A percentile compares a stretch with the other conserved stretches of the same genome.
phyloP scores from a whole-genome alignment of 2,113 vertebrate genomes.

The Jacana jacana region DNA sequence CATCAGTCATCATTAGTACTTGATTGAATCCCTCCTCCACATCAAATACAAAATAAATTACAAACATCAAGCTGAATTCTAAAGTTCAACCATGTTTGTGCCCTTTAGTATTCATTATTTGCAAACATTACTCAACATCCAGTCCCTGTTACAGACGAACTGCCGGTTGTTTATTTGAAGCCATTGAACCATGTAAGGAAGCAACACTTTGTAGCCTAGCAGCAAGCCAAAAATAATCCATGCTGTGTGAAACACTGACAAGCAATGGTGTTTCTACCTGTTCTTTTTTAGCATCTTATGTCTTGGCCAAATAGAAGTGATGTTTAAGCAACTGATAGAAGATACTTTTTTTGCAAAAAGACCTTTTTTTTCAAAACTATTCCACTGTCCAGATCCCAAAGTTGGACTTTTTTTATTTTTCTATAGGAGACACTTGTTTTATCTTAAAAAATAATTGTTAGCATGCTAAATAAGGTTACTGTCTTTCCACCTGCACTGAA shows the following conservation, averaged over 20 bases:
- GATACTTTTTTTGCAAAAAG: background rate
- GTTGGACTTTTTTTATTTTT: background rate
- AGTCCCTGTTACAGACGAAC: background rate
- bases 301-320: background rate
- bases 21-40: background rate
- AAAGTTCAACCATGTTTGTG: background rate
- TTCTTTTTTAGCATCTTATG: background rate
- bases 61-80: background rate
- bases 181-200: background rate
- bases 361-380: fast-evolving
- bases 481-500: background rate
- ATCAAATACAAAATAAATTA: background rate
- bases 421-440: fast-evolving
- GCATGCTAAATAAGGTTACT: background rate
- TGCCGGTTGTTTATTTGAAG: background rate
- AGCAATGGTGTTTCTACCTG: background rate
- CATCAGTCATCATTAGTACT: background rate
- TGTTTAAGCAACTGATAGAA: background rate
- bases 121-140: slow-evolving; percentile 39
- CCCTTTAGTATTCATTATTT: background rate
- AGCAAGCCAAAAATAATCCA: slow-evolving; percentile 13
- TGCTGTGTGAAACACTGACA: background rate
- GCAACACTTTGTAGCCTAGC: background rate
- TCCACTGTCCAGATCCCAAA: background rate
- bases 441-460: background rate